A percentile compares a stretch with the other conserved stretches of the same genome.
Conservation (phyloP, 1,140 invertebrate species). For the Bilobella aurantiaca region DNA sequence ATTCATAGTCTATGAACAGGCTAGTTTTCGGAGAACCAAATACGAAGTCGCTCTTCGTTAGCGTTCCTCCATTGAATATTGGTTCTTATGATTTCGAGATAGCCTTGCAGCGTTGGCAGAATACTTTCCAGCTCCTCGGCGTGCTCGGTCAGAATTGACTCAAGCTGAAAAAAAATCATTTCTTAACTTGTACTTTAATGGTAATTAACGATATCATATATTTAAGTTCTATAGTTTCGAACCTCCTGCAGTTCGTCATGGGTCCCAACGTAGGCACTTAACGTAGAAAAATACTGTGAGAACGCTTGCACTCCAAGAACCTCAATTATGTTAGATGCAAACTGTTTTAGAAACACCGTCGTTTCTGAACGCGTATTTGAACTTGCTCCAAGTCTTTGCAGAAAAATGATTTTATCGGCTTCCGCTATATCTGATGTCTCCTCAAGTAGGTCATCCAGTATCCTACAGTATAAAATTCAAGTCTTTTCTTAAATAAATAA, state of each 20-base stretch:
- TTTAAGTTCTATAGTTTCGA: not conserved
- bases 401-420: not conserved
- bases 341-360: too few relatives aligned
- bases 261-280: constrained; percentile 1
- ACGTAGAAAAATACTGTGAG: not conserved
- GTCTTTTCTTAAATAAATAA: not conserved
- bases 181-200: too few relatives aligned
- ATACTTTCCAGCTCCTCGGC: not conserved
- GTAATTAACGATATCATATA: not conserved
- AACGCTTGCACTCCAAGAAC: not conserved
- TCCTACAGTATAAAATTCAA: not conserved
- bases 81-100: not conserved
- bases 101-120: not conserved
- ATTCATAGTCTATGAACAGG: not conserved
- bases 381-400: not conserved
- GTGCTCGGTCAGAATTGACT: not conserved
- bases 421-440: not conserved
- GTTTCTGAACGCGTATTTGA: not conserved
- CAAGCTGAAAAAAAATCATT: not conserved
- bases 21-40: constrained; percentile 5
- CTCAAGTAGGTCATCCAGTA: not conserved
- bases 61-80: not conserved
- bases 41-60: not conserved
- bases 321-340: not conserved
- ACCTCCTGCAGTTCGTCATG: not conserved